Base-by-base conservation (phyloP, 1,140 invertebrate species). In the Drosophila arizonae region DNA sequence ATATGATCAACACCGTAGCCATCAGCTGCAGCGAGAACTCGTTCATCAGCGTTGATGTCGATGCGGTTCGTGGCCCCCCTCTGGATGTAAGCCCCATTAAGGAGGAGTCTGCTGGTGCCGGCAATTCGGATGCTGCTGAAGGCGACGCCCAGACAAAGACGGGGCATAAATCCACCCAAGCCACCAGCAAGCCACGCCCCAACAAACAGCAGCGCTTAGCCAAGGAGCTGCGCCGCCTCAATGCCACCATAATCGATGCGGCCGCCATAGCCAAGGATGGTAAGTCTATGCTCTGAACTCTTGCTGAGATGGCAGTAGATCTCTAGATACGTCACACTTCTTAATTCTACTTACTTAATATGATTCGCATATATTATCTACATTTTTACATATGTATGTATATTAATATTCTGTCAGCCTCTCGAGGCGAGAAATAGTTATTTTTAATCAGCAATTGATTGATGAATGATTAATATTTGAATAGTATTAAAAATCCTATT, bases 1-100 rank as follows among this genome's bases (percentile, higher is more conserved):
- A 91, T 6, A 90, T 92, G 86, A 91, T 92, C 11, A 90, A 91
- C 55, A 86, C 85, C 3, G 90, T 92, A n/a, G 91, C 91, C 36
- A 90, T 92, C 6, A 90, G 90, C 39, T 88, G 88, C 70, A 90
- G 90, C 57, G 91, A 92, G 30, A 90, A 90, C 26, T 90, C 85
- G 2, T 90, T 92, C 17, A 80, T 90, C 0, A 84, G 61, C 17
- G 51, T 65, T 21, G 91, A 92, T 76, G 77, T 85, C 0, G 61
- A 63, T 67, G 62, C 54, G 0, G 24, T 26, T 0, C 24, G 6
- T 6, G 17, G 9, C 0, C 24, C n/a, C 13, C 15, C 41, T 3
- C 17, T 56, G 0, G 58, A 66, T 4, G n/a, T 58, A 0, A 61
- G 57, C 33, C 45, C 45, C 6, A 24, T 21, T 2, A 76, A 82